Percentiles rank a stretch among this genome's conserved stretches.
Evolutionary conservation across 2,113 vertebrate genomes (phyloP).

Genomic region (Thamnaconus septentrionalis): DNA sequence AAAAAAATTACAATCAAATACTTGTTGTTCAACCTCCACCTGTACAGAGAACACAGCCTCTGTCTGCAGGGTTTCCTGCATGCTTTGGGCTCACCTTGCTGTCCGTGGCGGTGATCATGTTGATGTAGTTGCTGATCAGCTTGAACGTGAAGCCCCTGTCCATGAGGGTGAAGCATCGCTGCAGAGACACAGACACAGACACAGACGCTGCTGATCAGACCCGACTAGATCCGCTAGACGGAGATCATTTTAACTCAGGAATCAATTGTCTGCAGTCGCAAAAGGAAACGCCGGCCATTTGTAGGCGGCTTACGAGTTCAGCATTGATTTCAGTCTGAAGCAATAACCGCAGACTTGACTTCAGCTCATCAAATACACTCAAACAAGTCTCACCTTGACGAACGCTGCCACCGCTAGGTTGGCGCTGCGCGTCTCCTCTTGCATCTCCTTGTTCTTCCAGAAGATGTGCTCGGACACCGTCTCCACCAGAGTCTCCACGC

Average conservation of each 20-base stretch:
- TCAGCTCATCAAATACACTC: no score
- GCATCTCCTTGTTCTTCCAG: conserved; percentile 88
- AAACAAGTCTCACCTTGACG: conserved; percentile 82
- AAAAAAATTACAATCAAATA: no score
- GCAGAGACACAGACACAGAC: conserved; percentile 15
- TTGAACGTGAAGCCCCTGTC: conserved; percentile 95
- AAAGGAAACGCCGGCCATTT: conserved; percentile 5
- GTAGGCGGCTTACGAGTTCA: conserved; percentile 16
- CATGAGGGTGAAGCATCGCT: conserved; percentile 97
- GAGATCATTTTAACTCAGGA: conserved; percentile 16
- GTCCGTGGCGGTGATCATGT: conserved; percentile 89
- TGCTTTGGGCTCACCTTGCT: conserved; percentile 81
- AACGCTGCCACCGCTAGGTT: conserved; percentile 89
- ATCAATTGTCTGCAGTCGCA: conserved; percentile 14
- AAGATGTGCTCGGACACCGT: conserved; percentile 87
- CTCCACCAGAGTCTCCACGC: conserved; percentile 88
- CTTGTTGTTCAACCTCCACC: no score
- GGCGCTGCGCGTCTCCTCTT: conserved; percentile 90
- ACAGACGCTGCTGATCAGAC: neutral
- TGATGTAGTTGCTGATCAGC: conserved; percentile 90
- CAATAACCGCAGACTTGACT: no score
- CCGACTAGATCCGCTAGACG: conserved; percentile 2
- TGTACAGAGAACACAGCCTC: no score
- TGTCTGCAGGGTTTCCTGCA: no score
- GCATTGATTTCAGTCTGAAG: conserved; percentile 11